phyloP scores from a whole-genome alignment of 2,113 vertebrate genomes.

The Polypterus bichir region DNA sequence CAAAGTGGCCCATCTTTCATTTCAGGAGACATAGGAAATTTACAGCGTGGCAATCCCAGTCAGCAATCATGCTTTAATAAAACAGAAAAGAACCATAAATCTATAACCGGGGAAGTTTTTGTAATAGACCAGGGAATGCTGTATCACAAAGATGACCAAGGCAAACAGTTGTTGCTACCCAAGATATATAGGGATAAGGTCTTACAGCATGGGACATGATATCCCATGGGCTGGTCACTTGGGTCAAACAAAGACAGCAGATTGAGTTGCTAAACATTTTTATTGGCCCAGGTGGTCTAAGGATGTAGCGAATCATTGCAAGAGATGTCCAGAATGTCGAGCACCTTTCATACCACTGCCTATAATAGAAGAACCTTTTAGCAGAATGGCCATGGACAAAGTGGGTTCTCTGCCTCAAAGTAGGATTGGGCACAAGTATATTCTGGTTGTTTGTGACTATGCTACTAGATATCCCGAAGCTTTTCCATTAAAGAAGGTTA shows the following conservation, averaged over 20 bases:
- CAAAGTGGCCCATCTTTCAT: not conserved
- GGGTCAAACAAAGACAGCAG: not conserved
- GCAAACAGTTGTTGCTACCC: not conserved
- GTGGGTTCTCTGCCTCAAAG: not conserved
- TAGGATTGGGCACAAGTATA: not conserved
- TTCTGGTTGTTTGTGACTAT: constrained; percentile 5
- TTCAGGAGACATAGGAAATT: not conserved
- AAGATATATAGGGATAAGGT: not conserved
- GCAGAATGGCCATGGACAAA: constrained; percentile 6
- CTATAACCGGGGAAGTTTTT: not conserved
- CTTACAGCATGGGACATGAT: not conserved
- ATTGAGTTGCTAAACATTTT: not conserved
- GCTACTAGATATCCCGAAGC: constrained; percentile 4
- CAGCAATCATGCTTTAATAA: constrained; percentile 1
- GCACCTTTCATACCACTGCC: not conserved
- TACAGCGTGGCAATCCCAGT: not conserved
- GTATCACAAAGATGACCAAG: not conserved
- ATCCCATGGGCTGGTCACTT: constrained; percentile 4
- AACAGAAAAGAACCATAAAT: not conserved
- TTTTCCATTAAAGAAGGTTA: constrained; percentile 4
- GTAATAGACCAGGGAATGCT: not conserved
- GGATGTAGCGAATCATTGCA: not conserved
- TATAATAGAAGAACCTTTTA: not conserved
- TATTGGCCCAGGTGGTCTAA: constrained; percentile 3
- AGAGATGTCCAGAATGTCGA: constrained; percentile 3